Base-by-base conservation (phyloP, 1,140 invertebrate species). In the Drosophila jambulina region DNA sequence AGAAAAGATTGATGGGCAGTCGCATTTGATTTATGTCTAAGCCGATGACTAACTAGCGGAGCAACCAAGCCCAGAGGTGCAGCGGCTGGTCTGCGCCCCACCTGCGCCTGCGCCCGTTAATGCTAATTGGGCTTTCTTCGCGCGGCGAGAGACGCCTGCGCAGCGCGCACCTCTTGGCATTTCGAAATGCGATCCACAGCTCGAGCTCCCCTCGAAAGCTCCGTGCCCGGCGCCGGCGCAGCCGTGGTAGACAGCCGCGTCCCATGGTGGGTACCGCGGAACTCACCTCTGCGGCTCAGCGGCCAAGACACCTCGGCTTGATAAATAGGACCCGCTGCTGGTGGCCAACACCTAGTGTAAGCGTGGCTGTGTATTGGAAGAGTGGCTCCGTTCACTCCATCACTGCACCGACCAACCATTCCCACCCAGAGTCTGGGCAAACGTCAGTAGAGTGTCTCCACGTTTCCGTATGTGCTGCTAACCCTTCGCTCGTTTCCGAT, bases 271-370 rank as follows among this genome's bases (percentile, higher is more conserved):
- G 21, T 54, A 43, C 21, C 19, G 4, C 38, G 29, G 63, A 80
- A 76, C 32, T 60, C 86, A 90, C 85, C 85, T 82, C 85, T 51
- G 54, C 68, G 48, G 43, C 65, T 12, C 36, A 4, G 46, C 46
- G 67, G 71, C 43, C 82, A 77, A 77, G 72, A 68, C 78, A 90
- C 85, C 85, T 62, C 76, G 78, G 91, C 92, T 93, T 93, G 85
- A 93, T 93, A 93, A 93, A 93, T 93, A 93, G 92, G 92, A 92
- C 92, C 87, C 83, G 91, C 80, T 84, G 79, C 71, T 54, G 76
- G 58, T 75, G 81, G 88, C 85, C 92, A 93, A 93, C 92, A 93
- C 91, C 92, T 93, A 93, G 92, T 93, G 91, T 90, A 91, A 91
- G 78, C 90, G 92, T 92, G 91, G 90, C 91, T 92, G 92, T 92